Percentiles rank a stretch among this genome's conserved stretches.
Evolutionary conservation across 2,797 vertebrate species (phyloP).

Genomic region (Prunella strophiata): DNA sequence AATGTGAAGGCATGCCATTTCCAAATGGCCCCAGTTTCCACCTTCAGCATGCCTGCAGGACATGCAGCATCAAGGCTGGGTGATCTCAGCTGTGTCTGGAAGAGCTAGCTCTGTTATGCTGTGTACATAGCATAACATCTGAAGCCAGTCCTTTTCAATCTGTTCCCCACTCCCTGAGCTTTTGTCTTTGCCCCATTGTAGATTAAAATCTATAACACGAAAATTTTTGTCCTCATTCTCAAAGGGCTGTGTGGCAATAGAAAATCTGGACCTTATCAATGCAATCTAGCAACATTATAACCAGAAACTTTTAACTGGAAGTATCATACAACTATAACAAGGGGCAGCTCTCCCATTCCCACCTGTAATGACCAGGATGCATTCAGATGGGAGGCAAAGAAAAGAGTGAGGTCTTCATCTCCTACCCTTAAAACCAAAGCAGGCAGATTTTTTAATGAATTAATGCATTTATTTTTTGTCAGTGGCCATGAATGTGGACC

Average conservation of each 20-base stretch:
- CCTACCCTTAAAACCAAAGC: background rate
- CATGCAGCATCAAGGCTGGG: fast-evolving
- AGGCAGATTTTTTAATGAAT: background rate
- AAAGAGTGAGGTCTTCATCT: background rate
- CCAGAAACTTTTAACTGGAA: background rate
- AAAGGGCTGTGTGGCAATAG: background rate
- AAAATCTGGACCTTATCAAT: background rate
- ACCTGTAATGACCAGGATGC: background rate
- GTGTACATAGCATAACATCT: background rate
- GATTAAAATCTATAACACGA: background rate
- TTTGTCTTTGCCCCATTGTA: background rate
- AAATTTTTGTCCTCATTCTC: background rate
- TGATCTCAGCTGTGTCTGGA: background rate
- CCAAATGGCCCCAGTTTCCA: background rate
- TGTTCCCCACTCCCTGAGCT: background rate
- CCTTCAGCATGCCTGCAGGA: background rate
- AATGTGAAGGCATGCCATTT: background rate
- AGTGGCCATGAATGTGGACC: background rate
- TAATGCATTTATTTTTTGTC: background rate
- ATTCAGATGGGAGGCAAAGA: background rate
- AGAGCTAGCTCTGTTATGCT: background rate
- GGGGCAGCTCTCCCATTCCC: background rate
- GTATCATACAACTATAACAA: background rate
- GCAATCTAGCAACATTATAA: background rate
- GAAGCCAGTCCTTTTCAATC: background rate